Base-by-base conservation (phyloP, 2,888 invertebrate species). In the Cephus nigrinus region DNA sequence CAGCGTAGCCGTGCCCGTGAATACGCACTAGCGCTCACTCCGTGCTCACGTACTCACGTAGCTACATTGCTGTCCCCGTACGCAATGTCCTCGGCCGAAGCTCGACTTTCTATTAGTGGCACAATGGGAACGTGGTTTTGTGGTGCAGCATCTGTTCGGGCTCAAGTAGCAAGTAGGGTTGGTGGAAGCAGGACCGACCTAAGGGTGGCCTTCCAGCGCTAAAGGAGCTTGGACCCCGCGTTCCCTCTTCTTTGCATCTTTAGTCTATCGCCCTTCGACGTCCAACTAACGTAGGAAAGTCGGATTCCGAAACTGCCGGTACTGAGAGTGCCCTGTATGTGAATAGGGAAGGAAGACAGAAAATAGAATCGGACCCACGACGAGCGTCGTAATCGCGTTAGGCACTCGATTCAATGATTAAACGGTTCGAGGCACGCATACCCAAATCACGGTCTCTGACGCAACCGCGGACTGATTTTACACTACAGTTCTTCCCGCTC, bases 121-220 rank as follows among this genome's bases (percentile, higher is more conserved):
- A 90, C 90, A 91, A 91, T 90, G 88, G 86, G 83, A 87, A 86
- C 84, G 86, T 86, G 86, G 87, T 87, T 86, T 88, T 84, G 80
- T 82, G 84, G 80, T 83, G 85, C 81, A 85, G 88, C 91, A 91
- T 91, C 91, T 91, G 91, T 90, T 91, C 81, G 87, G 82, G 88
- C 88, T 91, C 91, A 90, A 90, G 90, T 91, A 87, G 89, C 91
- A 84, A 80, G 78, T 79, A 71, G 78, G 80, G 83, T 80, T 83
- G 84, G 84, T 84, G 84, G 81, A 75, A 80, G 30, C 68, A 33
- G 76, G 68, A 34, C 32, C 31, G 69, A 75, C 15, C 1, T 15
- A 30, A 32, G 71, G 71, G 71, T 71, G 31, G 71, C 71, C 31
- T 30, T 55, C 15, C 23, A 55, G 40, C 40, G 23, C 40, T 55